These are phyloP conservation scores for Oophaga pumilio DNA, from an alignment of 2,113 vertebrate species.

Conservation along the genomic window DNA sequence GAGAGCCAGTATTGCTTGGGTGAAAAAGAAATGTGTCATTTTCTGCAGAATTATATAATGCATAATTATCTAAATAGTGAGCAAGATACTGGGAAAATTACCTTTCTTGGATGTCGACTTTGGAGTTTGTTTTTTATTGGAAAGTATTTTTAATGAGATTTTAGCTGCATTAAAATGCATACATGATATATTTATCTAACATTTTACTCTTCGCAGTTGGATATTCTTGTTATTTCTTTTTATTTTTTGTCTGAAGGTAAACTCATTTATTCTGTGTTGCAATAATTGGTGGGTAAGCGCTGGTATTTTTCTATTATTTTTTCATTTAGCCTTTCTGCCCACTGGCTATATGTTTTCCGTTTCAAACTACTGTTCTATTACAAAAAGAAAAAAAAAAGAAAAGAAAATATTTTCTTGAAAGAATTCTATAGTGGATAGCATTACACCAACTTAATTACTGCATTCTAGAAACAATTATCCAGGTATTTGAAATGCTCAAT, in stretches of 20 bases:
- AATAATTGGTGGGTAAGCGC: not conserved
- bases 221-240: not conserved
- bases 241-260: not conserved
- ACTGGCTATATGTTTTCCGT: not conserved
- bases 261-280: not conserved
- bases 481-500: constrained; percentile 11
- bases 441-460: constrained; percentile 4
- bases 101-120: no score
- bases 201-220: not conserved
- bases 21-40: no score
- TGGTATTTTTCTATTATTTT: not conserved
- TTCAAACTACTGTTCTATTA: not conserved
- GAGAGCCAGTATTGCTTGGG: no score
- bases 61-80: no score
- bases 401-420: not conserved
- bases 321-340: not conserved
- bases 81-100: no score
- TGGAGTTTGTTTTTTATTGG: not conserved
- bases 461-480: constrained; percentile 23
- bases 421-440: not conserved
- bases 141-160: not conserved
- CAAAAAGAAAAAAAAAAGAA: not conserved
- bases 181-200: not conserved
- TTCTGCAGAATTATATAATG: no score
- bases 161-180: not conserved